Base-by-base conservation (phyloP, 1,140 invertebrate genomes). In the Catajapyx aquilonaris region DNA sequence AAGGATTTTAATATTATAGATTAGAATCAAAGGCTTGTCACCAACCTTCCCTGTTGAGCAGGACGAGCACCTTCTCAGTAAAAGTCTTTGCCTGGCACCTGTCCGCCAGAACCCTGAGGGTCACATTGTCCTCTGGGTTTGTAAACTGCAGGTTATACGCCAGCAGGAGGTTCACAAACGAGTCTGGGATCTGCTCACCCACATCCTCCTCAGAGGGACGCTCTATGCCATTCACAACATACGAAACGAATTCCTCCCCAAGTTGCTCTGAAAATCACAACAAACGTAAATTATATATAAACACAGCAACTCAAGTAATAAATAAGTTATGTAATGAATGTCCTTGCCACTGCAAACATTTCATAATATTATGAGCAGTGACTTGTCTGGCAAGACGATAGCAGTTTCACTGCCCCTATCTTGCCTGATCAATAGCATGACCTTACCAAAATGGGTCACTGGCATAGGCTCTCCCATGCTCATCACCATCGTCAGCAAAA, bases 31-130 rank as follows among this genome's bases (percentile, higher is more conserved):
- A n/a, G n/a, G n/a, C n/a, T n/a, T n/a, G n/a, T n/a, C n/a, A n/a
- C n/a, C 61, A 62, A 88, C 84, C 80, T 74, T 87, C 85, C 52
- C 84, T 64, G 57, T 91, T 91, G 2, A 91, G 64, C 32, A 88
- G 59, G 9, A 86, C 59, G 35, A 91, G 61, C 16, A 87, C 65
- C 60, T 88, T 90, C 53, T 91, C 84, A 10, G 81, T 88, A 43
- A 93, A 85, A 7, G 68, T 72, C 56, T 87, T 88, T 2, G 80
- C 79, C 30, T 71, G 64, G 31, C 69, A 63, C 42, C 69, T 59
- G 22, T 73, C 64, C 41, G 72, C 68, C 35, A 91, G 57, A 0
- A 76, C 71, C 44, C 73, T 67, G 16, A 91, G 56, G 4, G 87
- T 66, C 4, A 85, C 56, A 56, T 87, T 88, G 36, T 77, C 70